These are phyloP conservation scores for Darevskia nairensis DNA, from an alignment of 2,797 vertebrate genomes.

Conservation along the genomic window DNA sequence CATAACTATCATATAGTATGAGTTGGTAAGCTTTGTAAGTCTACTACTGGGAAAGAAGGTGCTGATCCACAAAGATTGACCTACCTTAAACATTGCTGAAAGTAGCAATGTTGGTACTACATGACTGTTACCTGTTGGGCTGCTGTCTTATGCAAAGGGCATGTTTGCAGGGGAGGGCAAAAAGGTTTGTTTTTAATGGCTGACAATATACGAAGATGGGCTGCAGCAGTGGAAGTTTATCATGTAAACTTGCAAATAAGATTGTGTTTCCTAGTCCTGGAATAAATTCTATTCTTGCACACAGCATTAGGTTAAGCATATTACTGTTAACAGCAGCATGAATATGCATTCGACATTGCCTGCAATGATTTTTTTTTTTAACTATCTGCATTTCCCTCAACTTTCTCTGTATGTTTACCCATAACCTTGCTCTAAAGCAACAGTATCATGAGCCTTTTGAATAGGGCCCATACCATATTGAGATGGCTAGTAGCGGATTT, in stretches of 20 bases:
- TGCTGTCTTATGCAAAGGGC: slow-evolving; percentile 51
- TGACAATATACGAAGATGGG: slow-evolving; percentile 35
- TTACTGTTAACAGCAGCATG: neutral
- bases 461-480: slow-evolving; percentile 10
- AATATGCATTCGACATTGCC: neutral
- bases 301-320: slow-evolving; percentile 24
- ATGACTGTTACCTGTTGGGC: slow-evolving; percentile 56
- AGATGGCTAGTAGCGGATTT: slow-evolving; percentile 27
- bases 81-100: slow-evolving; percentile 67
- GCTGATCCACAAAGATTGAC: slow-evolving; percentile 59
- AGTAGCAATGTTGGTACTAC: slow-evolving; percentile 59
- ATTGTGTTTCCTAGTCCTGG: slow-evolving; percentile 21
- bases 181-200: slow-evolving; percentile 9
- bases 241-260: slow-evolving; percentile 52
- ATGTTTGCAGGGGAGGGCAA: slow-evolving; percentile 31
- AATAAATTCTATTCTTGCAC: slow-evolving; percentile 18
- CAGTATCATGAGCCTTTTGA: slow-evolving; percentile 2
- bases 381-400: neutral
- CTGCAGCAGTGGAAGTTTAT: slow-evolving; percentile 39
- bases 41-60: slow-evolving; percentile 48
- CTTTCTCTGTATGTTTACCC: neutral
- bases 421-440: slow-evolving; percentile 44
- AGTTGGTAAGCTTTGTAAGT: slow-evolving; percentile 61
- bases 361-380: slow-evolving; percentile 8
- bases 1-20: slow-evolving; percentile 72